These are phyloP conservation scores for Istiophorus platypterus DNA, from an alignment of 2,113 vertebrate species.

Conservation along the genomic window DNA sequence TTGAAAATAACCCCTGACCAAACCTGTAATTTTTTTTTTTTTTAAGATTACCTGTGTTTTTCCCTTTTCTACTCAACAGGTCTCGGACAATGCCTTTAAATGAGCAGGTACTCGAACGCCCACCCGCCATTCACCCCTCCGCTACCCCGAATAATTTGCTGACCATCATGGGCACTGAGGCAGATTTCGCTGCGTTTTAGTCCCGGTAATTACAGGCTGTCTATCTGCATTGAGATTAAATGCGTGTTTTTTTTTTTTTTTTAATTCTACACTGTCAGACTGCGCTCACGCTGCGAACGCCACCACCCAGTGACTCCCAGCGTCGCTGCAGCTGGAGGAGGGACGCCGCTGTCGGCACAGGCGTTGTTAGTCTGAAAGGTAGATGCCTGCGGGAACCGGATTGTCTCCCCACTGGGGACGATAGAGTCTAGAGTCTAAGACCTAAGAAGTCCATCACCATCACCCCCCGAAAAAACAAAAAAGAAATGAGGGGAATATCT, in stretches of 20 bases:
- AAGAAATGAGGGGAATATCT: too few species aligned
- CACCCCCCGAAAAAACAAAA: too few species aligned
- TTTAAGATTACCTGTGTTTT: conserved; percentile 14
- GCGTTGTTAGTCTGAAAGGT: too few species aligned
- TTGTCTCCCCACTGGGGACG: too few species aligned
- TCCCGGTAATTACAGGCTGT: conserved; percentile 43
- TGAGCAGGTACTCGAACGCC: background rate
- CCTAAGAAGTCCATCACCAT: too few species aligned
- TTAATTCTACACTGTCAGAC: conserved; percentile 17
- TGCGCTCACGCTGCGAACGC: background rate
- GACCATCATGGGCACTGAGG: conserved; percentile 2
- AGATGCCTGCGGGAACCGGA: too few species aligned
- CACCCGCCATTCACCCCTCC: conserved; percentile 18
- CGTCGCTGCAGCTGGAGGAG: background rate
- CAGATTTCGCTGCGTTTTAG: conserved; percentile 6
- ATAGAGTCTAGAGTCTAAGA: too few species aligned
- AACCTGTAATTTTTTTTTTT: conserved; percentile 6
- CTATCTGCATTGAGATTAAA: conserved; percentile 16
- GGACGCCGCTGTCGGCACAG: too few species aligned
- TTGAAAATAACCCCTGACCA: conserved; percentile 13
- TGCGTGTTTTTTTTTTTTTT: background rate
- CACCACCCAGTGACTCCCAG: background rate
- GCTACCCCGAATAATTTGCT: background rate
- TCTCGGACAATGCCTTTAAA: conserved; percentile 8
- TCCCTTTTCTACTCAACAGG: conserved; percentile 4